Evolutionary conservation across 2,797 vertebrate species (phyloP), one percentile per base, ranked within the genome.

Genomic region (Trachurus trachurus): DNA sequence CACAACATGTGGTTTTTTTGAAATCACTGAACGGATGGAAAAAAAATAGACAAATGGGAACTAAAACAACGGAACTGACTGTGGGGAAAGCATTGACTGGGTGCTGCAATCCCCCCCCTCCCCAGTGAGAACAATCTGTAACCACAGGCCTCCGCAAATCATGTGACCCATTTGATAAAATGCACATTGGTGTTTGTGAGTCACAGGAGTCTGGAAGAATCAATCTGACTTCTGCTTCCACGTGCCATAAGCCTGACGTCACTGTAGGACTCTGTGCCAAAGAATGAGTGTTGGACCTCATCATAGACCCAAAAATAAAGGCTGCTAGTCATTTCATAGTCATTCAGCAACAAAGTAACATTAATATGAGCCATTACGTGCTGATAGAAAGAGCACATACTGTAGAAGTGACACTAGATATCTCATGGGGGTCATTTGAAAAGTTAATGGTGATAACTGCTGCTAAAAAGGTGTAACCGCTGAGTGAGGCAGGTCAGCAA

Each of bases 1-100:
- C 72, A 84, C 82, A 67, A 87, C 26, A 62, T 64, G 63, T 83
- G 84, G 76, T 34, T 42, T 76, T 61, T 56, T 78, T 15, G 67
- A 63, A 78, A 69, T 56, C 82, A 91, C 59, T 39, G 37, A 84
- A 82, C 37, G 4, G 12, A 80, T 71, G 66, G 8, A 6, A 50
- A 57, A 76, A 76, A 61, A 81, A 81, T 4, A 66, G 44, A 79
- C 45, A 74, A 65, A 16, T 68, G 22, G 68, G 71, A 81, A 88
- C 74, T 76, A 85, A 84, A 89, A 74, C 9, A 21, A 16, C 21
- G 64, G 62, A 77, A 81, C 56, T 75, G 79, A 82, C 44, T 84
- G 83, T 69, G 74, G 45, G 58, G 74, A 84, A 86, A 81, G 52
- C 79, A 37, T 65, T 59, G 42, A 50, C 65, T 49, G 13, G 81